These are phyloP conservation scores for Cygnus buccinator DNA, from an alignment of 2,113 vertebrate genomes.

Conservation along the genomic window DNA sequence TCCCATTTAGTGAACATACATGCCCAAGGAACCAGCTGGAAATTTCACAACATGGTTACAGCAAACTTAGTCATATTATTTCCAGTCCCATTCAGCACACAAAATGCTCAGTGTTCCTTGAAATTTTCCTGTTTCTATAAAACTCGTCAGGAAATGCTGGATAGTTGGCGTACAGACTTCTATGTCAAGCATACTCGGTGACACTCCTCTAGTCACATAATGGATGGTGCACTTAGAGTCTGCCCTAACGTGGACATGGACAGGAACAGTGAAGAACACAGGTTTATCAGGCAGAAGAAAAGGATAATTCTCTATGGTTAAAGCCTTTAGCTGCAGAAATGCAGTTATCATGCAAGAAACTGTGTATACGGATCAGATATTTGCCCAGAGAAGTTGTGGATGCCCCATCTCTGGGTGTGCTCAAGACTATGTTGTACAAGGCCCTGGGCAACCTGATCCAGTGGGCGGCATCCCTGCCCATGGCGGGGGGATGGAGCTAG, in stretches of 20 bases:
- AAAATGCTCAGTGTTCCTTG: background rate
- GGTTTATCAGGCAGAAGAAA: background rate
- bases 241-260: rapidly evolving
- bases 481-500: too few species aligned
- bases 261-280: background rate
- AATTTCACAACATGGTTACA: background rate
- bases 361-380: background rate
- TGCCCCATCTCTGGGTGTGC: too few species aligned
- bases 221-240: background rate
- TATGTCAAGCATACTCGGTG: rapidly evolving
- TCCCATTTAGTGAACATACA: background rate
- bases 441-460: too few species aligned
- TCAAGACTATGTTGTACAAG: too few species aligned
- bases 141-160: background rate
- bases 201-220: background rate
- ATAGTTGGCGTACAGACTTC: background rate
- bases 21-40: background rate
- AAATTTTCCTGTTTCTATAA: constrained; percentile 7
- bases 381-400: too few species aligned
- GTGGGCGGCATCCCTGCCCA: too few species aligned
- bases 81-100: background rate
- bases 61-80: background rate
- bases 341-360: background rate
- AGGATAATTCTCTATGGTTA: background rate
- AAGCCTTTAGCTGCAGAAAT: background rate